A percentile compares a stretch with the other conserved stretches of the same genome.
Conservation (phyloP, 2,888 invertebrate genomes). For the Hoplodrina blanda region DNA sequence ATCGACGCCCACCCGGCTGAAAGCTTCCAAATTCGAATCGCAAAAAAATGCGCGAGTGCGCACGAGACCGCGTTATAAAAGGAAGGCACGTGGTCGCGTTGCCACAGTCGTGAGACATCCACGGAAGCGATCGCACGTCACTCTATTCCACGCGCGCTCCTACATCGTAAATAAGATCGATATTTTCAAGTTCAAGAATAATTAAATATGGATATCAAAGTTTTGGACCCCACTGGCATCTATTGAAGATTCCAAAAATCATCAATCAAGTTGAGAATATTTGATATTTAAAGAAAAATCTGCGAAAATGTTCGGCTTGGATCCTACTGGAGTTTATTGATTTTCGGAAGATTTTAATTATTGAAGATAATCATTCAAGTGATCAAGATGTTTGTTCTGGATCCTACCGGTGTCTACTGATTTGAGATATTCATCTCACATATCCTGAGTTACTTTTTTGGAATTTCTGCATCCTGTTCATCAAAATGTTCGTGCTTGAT, state of each 20-base stretch:
- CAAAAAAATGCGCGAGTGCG: slow-evolving; percentile 88
- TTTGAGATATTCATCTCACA: slow-evolving; percentile 53
- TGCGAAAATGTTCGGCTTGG: slow-evolving; percentile 80
- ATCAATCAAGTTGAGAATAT: slow-evolving; percentile 52
- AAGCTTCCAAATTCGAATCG: slow-evolving; percentile 89
- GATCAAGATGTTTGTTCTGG: slow-evolving; percentile 83
- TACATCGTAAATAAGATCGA: slow-evolving; percentile 88
- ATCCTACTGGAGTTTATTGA: slow-evolving; percentile 86
- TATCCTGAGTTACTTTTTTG: slow-evolving; percentile 42
- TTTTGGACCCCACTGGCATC: slow-evolving; percentile 88
- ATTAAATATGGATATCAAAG: slow-evolving; percentile 84
- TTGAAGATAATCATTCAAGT: slow-evolving; percentile 54
- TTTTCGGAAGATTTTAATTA: slow-evolving; percentile 54
- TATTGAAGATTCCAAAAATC: slow-evolving; percentile 74
- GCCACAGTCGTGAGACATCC: slow-evolving; percentile 83
- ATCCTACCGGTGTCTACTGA: slow-evolving; percentile 84
- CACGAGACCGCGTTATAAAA: slow-evolving; percentile 85
- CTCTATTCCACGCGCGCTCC: slow-evolving; percentile 73
- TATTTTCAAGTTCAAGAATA: slow-evolving; percentile 77
- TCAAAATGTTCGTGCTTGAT: slow-evolving; percentile 84
- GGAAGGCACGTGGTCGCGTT: slow-evolving; percentile 83
- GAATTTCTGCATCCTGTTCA: slow-evolving; percentile 50
- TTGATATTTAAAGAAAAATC: slow-evolving; percentile 53
- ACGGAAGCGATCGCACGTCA: slow-evolving; percentile 77
- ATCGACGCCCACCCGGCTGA: slow-evolving; percentile 86